Conservation (phyloP, 2,888 invertebrate genomes). For the Dolichomitus sp. region DNA sequence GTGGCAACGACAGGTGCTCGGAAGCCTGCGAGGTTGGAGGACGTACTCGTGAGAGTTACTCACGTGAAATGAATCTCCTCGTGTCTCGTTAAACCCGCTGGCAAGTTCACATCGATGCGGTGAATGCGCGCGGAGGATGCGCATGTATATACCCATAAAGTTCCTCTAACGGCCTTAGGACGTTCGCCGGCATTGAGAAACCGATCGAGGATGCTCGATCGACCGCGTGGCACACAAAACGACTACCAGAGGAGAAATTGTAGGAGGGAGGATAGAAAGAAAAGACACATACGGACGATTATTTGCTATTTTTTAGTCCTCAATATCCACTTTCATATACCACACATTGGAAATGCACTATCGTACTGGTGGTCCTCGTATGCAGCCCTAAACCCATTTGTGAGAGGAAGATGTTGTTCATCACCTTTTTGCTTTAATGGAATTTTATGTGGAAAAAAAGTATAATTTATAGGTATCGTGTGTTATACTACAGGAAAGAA, state of each 20-base stretch:
- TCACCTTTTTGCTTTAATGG: constrained; percentile 1
- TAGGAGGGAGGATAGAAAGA: constrained; percentile 62
- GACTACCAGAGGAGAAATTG: constrained; percentile 45
- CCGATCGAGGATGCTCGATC: constrained; percentile 80
- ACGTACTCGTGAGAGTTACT: constrained; percentile 35
- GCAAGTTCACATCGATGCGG: neutral
- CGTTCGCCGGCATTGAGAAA: constrained; percentile 60
- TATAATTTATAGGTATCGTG: neutral
- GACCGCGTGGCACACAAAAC: constrained; percentile 85
- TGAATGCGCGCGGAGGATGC: neutral
- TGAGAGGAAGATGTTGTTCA: constrained; percentile 16
- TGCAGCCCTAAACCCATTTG: neutral
- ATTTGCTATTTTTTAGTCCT: constrained; percentile 81
- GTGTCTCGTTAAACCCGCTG: constrained; percentile 23
- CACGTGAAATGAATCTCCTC: constrained; percentile 30
- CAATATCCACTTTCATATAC: constrained; percentile 82
- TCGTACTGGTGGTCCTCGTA: neutral
- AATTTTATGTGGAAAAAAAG: constrained; percentile 12
- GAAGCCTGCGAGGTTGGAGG: constrained; percentile 33
- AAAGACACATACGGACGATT: constrained; percentile 67
- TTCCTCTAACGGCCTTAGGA: constrained; percentile 49
- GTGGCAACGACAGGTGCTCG: constrained; percentile 19
- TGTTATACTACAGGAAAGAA: too few species aligned
- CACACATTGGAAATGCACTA: constrained; percentile 1
- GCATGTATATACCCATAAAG: neutral